Conservation (phyloP, 2,797 vertebrate species). For the Allobates femoralis region DNA sequence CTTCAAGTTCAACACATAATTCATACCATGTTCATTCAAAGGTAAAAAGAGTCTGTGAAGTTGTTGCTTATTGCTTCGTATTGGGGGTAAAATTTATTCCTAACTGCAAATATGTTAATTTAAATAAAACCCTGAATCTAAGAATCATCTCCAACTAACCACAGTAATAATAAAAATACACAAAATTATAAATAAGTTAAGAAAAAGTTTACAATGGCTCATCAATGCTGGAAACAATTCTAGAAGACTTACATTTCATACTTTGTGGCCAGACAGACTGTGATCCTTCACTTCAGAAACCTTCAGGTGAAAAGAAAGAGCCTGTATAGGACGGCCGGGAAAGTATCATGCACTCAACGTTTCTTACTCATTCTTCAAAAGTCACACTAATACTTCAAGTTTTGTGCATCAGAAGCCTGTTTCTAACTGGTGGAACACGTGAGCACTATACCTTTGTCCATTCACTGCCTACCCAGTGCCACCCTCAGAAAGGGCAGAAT, state of each 20-base stretch:
- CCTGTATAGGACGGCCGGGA: background rate
- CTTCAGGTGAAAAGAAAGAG: constrained; percentile 55
- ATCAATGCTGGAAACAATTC: background rate
- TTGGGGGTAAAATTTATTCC: background rate
- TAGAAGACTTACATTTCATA: constrained; percentile 75
- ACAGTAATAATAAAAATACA: background rate
- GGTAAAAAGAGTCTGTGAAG: too few relatives aligned
- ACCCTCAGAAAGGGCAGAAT: background rate
- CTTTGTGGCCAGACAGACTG: constrained; percentile 64
- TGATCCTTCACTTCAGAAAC: background rate
- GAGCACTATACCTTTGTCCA: background rate
- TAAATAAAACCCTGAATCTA: background rate
- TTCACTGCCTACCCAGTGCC: background rate
- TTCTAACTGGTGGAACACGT: constrained; percentile 62
- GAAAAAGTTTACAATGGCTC: background rate
- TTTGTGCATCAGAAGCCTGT: constrained; percentile 73
- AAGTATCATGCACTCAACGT: background rate
- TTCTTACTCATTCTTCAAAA: constrained; percentile 60
- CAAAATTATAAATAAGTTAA: background rate
- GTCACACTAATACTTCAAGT: constrained; percentile 76
- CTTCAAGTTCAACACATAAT: background rate
- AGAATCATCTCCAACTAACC: background rate
- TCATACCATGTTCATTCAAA: background rate
- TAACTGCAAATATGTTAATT: background rate
- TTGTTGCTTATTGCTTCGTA: background rate